These are phyloP conservation scores for Eclectus roratus DNA, from an alignment of 2,113 vertebrate species.

Conservation along the genomic window DNA sequence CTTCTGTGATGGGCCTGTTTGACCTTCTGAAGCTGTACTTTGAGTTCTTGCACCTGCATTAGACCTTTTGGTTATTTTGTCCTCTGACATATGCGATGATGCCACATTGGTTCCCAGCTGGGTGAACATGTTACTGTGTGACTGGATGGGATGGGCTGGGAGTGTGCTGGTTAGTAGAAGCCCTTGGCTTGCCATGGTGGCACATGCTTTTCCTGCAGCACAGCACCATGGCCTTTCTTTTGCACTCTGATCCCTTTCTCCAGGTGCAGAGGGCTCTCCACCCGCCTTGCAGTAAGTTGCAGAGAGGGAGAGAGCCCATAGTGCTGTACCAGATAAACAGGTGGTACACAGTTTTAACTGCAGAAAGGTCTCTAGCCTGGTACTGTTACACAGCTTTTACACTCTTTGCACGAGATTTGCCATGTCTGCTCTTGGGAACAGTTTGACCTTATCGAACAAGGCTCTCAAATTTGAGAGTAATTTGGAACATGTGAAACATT, in stretches of 20 bases:
- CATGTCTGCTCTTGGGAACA: neutral
- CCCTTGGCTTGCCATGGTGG: neutral
- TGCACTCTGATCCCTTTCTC: neutral
- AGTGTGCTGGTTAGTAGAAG: neutral
- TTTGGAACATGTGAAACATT: neutral
- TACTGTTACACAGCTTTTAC: neutral
- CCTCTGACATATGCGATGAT: neutral
- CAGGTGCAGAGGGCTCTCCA: neutral
- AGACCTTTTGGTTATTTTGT: neutral
- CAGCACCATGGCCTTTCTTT: neutral
- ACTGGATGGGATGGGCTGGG: rapidly evolving
- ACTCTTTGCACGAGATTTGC: neutral
- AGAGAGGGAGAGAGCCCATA: neutral
- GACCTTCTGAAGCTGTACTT: neutral
- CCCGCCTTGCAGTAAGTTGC: neutral
- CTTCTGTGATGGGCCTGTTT: neutral
- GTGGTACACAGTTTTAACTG: neutral
- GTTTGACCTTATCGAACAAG: neutral
- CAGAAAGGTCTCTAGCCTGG: neutral
- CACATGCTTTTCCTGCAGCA: neutral
- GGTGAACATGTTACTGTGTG: neutral
- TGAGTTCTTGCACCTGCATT: neutral
- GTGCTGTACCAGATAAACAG: neutral
- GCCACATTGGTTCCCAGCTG: neutral
- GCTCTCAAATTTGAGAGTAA: neutral